phyloP scores from a whole-genome alignment of 2,888 invertebrate species.

The Lithophane leautieri region DNA sequence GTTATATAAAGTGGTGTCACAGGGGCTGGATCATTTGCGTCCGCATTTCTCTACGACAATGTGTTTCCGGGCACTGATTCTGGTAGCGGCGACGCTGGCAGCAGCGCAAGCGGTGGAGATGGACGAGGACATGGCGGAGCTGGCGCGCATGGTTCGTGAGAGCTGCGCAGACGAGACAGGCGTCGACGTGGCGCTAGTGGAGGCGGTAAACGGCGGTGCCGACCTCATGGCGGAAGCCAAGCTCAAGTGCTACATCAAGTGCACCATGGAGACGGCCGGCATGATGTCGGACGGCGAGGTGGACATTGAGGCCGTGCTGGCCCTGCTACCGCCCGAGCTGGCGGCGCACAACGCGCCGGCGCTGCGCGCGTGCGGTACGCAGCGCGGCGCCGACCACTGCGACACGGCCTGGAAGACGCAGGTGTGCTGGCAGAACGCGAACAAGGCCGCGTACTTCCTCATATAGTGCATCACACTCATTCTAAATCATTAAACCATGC shows the following conservation, averaged over 20 bases:
- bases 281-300: conserved; percentile 83
- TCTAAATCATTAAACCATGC: not conserved
- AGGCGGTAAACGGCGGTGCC: conserved; percentile 80
- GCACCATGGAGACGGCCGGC: conserved; percentile 86
- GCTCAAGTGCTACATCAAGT: conserved; percentile 86
- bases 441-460: conserved; percentile 81
- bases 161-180: conserved; percentile 81
- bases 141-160: conserved; percentile 83
- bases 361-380: conserved; percentile 80
- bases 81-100: conserved; percentile 33
- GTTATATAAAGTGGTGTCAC: conserved; percentile 67
- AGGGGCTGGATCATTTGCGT: conserved; percentile 20
- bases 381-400: conserved; percentile 82
- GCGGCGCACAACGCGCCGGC: conserved; percentile 71
- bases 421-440: conserved; percentile 83
- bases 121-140: conserved; percentile 85
- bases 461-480: conserved; percentile 68
- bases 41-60: conserved; percentile 18
- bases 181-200: conserved; percentile 78
- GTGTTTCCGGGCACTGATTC: conserved; percentile 27
- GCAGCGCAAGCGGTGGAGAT: conserved; percentile 60
- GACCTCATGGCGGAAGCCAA: conserved; percentile 77
- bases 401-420: conserved; percentile 85
- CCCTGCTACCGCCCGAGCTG: conserved; percentile 80
- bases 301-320: conserved; percentile 83